Evolutionary conservation across 2,888 invertebrate species (phyloP).

Genomic region (Diplazon laetatorius): DNA sequence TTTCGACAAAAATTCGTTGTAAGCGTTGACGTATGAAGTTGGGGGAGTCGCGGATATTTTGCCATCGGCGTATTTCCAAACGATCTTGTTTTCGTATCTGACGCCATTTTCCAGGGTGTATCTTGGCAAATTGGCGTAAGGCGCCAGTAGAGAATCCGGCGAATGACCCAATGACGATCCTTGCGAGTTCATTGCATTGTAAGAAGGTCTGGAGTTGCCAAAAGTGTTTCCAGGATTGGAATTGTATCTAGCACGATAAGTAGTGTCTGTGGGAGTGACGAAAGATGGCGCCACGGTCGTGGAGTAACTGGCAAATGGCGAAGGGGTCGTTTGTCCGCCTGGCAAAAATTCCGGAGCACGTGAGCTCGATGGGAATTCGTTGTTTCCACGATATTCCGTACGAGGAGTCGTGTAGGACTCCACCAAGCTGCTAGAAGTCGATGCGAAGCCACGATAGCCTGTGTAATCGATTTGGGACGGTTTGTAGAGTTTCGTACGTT

Average conservation of each 20-base stretch:
- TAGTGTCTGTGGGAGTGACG: conserved; percentile 49
- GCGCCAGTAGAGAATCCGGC: conserved; percentile 32
- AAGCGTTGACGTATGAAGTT: conserved; percentile 72
- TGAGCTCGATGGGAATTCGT: conserved; percentile 26
- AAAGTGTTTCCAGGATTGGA: background rate
- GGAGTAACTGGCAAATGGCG: conserved; percentile 57
- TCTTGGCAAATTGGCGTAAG: conserved; percentile 69
- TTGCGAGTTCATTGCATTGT: too few relatives aligned
- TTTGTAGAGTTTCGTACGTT: conserved; percentile 77
- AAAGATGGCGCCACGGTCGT: conserved; percentile 54
- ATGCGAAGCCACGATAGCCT: conserved; percentile 51
- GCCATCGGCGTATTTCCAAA: conserved; percentile 81
- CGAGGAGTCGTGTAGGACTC: conserved; percentile 65
- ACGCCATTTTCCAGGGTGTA: conserved; percentile 79
- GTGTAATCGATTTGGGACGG: conserved; percentile 65
- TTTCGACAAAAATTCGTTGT: conserved; percentile 56
- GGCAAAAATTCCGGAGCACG: conserved; percentile 41
- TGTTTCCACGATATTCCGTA: conserved; percentile 58
- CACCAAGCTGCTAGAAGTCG: conserved; percentile 62
- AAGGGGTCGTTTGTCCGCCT: conserved; percentile 62
- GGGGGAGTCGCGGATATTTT: conserved; percentile 77
- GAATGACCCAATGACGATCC: conserved; percentile 35
- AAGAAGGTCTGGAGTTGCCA: conserved; percentile 46
- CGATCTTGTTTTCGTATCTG: conserved; percentile 79
- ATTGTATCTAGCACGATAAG: conserved; percentile 38